Percentiles rank a stretch among this genome's conserved stretches.
These are phyloP conservation scores for Samia ricini DNA, from an alignment of 1,140 invertebrate genomes.

Conservation along the genomic window DNA sequence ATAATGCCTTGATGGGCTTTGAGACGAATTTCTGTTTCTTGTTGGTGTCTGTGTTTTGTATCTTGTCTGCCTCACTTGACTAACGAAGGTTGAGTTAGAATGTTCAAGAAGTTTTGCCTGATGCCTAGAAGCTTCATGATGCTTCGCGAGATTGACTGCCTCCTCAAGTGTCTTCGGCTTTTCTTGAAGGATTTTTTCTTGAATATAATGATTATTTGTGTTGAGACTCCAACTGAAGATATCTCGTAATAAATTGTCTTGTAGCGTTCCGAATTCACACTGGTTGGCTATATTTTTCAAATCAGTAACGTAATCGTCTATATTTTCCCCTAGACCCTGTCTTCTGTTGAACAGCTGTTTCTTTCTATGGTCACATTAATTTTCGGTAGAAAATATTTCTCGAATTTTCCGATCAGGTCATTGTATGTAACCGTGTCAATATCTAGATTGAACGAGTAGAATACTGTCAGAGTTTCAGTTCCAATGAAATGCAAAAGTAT, in stretches of 20 bases:
- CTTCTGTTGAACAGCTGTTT: constrained; percentile 3
- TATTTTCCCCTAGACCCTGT: background rate
- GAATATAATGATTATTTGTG: constrained; percentile 5
- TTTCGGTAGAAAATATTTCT: constrained; percentile 36
- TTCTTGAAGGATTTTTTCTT: constrained; percentile 7
- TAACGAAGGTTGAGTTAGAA: background rate
- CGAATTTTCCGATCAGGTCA: constrained; percentile 57
- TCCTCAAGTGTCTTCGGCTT: constrained; percentile 6
- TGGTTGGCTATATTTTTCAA: constrained; percentile 7
- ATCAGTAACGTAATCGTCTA: constrained; percentile 2
- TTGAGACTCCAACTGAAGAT: constrained; percentile 11
- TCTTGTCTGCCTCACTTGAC: background rate
- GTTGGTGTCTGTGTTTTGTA: background rate
- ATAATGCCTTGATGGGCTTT: background rate
- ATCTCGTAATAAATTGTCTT: constrained; percentile 5
- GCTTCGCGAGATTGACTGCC: constrained; percentile 3
- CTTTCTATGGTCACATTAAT: background rate
- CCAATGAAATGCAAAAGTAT: constrained; percentile 27
- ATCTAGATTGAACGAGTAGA: constrained; percentile 28
- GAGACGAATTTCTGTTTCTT: background rate
- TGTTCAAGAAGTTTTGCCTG: background rate
- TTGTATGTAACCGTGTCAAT: constrained; percentile 20
- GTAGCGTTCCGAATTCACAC: constrained; percentile 1
- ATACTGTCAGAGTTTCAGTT: constrained; percentile 19
- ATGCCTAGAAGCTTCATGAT: constrained; percentile 2